Base-by-base conservation (phyloP, 2,888 invertebrate species). In the Protophormia terraenovae region DNA sequence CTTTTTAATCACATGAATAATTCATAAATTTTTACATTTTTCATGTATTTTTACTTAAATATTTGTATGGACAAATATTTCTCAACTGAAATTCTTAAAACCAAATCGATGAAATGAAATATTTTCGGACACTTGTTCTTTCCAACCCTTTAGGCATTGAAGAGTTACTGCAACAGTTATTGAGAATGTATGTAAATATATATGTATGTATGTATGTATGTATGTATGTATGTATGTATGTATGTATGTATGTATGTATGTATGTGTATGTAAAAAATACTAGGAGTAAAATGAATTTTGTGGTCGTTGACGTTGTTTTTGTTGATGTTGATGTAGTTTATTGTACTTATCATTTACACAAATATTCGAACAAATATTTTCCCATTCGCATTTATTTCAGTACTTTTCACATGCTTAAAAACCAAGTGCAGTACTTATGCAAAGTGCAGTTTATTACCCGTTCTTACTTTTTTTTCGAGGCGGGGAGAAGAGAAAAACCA, bases 71-170 rank as follows among this genome's bases (percentile, higher is more conserved):
- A 50, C 24, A 24, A 55, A 24, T 38, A 53, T 38, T 41, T 27
- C 38, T 16, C 38, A 41, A 41, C n/a, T 50, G 35, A 53, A 75
- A 27, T 64, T 19, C 38, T 75, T 64, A n/a, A 53, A 16, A 6
- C 27, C 4, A 19, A 53, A 55, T 41, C 53, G 29, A 66, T 76
- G 22, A 66, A 41, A 41, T 41, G 41, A 66, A 66, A 67, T 64
- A 76, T 50, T 50, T 55, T 64, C 45, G 62, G 62, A 47, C 50
- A 82, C 53, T 58, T 71, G 2, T 27, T 32, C 38, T 50, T 62
- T 76, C 45, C 64, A 83, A 72, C 3, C 62, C 73, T 83, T 78
- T 62, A 77, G 58, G 67, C 58, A 78, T 8, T 69, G 14, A 64
- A 62, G 47, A 24, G 62, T 53, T 16, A 22, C 14, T 58, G 58